Evolutionary conservation across 2,797 vertebrate genomes (phyloP).

Genomic region (Poeciliopsis gracilis): DNA sequence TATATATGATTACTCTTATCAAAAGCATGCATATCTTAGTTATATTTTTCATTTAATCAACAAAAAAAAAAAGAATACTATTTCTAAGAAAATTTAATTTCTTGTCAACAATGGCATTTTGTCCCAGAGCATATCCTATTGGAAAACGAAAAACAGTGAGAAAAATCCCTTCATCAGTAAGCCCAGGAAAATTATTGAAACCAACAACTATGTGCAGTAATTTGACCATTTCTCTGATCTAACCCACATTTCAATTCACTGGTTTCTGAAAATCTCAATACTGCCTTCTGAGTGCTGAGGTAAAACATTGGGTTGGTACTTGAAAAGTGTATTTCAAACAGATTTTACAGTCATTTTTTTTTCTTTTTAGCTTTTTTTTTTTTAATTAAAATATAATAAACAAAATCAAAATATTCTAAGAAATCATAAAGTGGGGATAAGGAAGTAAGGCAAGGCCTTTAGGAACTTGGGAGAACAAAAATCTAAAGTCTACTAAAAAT

Average conservation of each 20-base stretch:
- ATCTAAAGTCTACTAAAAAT: slow-evolving; percentile 28
- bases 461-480: slow-evolving; percentile 37
- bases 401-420: slow-evolving; percentile 17
- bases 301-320: slow-evolving; percentile 67
- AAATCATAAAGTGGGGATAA: slow-evolving; percentile 1
- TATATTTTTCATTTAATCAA: slow-evolving; percentile 74
- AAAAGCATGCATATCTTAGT: slow-evolving; percentile 84
- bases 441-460: slow-evolving; percentile 6
- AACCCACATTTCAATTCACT: slow-evolving; percentile 44
- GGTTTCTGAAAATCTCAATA: slow-evolving; percentile 53
- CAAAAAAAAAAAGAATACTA: slow-evolving; percentile 58
- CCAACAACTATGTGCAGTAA: slow-evolving; percentile 53
- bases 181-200: slow-evolving; percentile 49
- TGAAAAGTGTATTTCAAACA: slow-evolving; percentile 56
- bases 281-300: slow-evolving; percentile 70
- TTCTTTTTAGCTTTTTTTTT: slow-evolving; percentile 7
- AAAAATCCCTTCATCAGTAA: slow-evolving; percentile 70
- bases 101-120: slow-evolving; percentile 75
- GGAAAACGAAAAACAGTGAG: slow-evolving; percentile 68
- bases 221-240: slow-evolving; percentile 50
- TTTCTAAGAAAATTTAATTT: slow-evolving; percentile 67
- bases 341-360: slow-evolving; percentile 48
- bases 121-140: slow-evolving; percentile 77
- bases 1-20: slow-evolving; percentile 76
- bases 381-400: slow-evolving; percentile 55